phyloP scores from a whole-genome alignment of 1,140 invertebrate species.

The Drosophila tristis region DNA sequence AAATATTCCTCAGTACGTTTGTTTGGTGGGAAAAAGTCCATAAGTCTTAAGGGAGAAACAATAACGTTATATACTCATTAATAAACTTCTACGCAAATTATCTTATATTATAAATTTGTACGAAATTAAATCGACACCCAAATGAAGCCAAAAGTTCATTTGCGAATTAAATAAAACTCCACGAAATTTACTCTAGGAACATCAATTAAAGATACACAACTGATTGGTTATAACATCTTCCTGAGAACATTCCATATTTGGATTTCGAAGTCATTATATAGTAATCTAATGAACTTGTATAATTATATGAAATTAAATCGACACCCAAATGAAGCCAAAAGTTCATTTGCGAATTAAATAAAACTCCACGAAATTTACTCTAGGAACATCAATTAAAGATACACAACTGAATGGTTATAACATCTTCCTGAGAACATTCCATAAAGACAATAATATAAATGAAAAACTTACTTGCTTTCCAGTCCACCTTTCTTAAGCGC shows the following conservation, averaged over 20 bases:
- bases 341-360: conserved; percentile 74
- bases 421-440: conserved; percentile 83
- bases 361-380: conserved; percentile 60
- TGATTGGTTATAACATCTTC: conserved; percentile 61
- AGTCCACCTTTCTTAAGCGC: conserved; percentile 95
- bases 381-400: conserved; percentile 83
- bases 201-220: conserved; percentile 82
- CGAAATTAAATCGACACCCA: too few species aligned
- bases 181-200: conserved; percentile 67
- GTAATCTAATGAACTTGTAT: too few species aligned
- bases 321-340: conserved; percentile 73
- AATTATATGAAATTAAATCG: conserved; percentile 74
- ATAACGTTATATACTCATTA: neutral
- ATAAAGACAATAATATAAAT: conserved; percentile 73
- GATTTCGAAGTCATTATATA: too few species aligned
- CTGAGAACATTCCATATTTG: conserved; percentile 74
- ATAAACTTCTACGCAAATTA: too few species aligned
- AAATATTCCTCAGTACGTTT: conserved; percentile 96
- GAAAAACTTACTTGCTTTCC: conserved; percentile 87
- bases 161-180: conserved; percentile 72
- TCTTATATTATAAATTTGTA: too few species aligned
- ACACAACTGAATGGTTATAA: conserved; percentile 48
- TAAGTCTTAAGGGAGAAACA: conserved; percentile 87
- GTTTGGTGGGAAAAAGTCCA: conserved; percentile 97
- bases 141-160: conserved; percentile 43